Base-by-base conservation (phyloP, 2,888 invertebrate species). In the Melinopterus prodromus region DNA sequence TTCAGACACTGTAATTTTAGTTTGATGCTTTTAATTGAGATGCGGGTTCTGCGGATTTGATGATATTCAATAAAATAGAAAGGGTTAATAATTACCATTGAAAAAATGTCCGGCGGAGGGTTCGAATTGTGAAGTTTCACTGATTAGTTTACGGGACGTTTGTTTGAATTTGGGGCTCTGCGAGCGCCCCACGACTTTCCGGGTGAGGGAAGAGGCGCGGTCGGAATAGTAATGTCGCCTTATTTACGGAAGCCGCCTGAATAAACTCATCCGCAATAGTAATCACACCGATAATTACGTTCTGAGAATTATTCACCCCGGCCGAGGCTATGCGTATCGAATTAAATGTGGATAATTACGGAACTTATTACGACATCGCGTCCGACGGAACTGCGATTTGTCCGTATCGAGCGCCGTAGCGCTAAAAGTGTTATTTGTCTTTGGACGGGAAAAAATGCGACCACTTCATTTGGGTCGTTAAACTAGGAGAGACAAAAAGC, bases 261-360 rank as follows among this genome's bases (percentile, higher is more conserved):
- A 74, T 74, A 74, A 74, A 74, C 74, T 36, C 74, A 74, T 74
- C 74, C 36, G 36, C 74, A 74, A 74, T 74, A 74, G 74, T 74
- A 74, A 74, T 74, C 74, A 74, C 74, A 74, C 37, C 74, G 74
- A 74, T 74, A 74, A 74, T 74, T 74, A 36, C 74, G 74, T 74
- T 36, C 74, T 37, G 74, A 74, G 74, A 74, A 74, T 74, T 74
- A 74, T 74, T 74, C 74, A 74, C 74, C 74, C 74, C 74, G n/a
- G 9, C 9, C 74, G 7, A 37, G 74, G 36, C 53, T 53, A 53
- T 53, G 53, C 53, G 53, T 53, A 53, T 53, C 53, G 53, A 53
- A 53, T 53, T 53, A 53, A 53, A 53, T 53, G 12, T 53, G 12
- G 53, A 4, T 53, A 53, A 53, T 53, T 53, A 53, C 53, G 53